Evolutionary conservation across 1,140 invertebrate species (phyloP), one percentile per base, ranked within the genome.

Genomic region (Sarcophaga bullata): DNA sequence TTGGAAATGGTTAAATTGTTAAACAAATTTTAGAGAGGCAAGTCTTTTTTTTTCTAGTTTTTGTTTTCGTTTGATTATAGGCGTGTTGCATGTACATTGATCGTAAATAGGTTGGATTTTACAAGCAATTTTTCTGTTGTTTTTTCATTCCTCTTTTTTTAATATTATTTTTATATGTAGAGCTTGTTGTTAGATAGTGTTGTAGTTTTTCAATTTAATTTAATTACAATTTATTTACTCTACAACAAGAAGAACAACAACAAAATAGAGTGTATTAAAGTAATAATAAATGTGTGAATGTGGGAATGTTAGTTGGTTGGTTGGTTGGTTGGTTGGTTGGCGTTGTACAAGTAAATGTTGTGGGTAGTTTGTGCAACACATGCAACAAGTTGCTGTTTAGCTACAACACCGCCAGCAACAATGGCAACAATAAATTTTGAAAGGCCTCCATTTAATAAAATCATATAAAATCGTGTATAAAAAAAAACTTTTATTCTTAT

Each of bases 191-290:
- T 58, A 6, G 15, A n/a, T 9, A 25, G 1, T 37, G n/a, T 68
- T 10, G 62, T 68, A 68, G 62, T 68, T 68, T 68, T 68, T 25
- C 17, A 68, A 68, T 68, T 68, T 68, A 68, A 68, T 68, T 68
- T 25, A 68, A 68, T 68, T 68, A 68, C 62, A 68, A 68, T 68
- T 68, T 68, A 68, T 68, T 68, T 68, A 68, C n/a, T 68, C 19
- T 17, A 37, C 25, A 37, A 37, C 25, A 37, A 37, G 25, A 37
- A 37, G 4, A 37, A 37, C 4, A 37, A 37, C 25, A 4, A 37
- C 1, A 37, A 37, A 37, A 37, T 37, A 37, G 25, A 37, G 25
- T 37, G 25, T 37, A 37, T 37, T 37, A 37, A 37, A 37, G 25
- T 37, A 37, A 37, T 37, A 17, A 19, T 68, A 5, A n/a, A 13